Percentiles rank a stretch among this genome's conserved stretches.
Evolutionary conservation across 2,888 invertebrate genomes (phyloP).

Genomic region (Cactoblastis cactorum): DNA sequence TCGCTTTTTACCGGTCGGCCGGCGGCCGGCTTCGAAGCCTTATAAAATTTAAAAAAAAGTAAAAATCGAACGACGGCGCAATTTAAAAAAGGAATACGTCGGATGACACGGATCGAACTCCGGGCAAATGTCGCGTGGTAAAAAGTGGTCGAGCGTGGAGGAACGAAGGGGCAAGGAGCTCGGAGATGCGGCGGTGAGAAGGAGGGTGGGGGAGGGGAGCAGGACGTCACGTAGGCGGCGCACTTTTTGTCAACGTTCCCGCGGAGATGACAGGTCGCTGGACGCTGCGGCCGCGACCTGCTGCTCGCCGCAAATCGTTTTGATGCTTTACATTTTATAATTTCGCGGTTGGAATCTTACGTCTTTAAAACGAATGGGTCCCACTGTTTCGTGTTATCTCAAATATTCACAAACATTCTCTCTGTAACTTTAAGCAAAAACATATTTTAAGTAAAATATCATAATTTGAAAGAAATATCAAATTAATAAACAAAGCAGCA

Average conservation of each 20-base stretch:
- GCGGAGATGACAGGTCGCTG: constrained; percentile 78
- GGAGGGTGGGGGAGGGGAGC: constrained; percentile 39
- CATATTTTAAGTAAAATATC: no score
- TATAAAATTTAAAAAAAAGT: constrained; percentile 74
- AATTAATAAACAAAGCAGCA: no score
- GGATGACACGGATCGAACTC: constrained; percentile 80
- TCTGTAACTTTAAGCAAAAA: no score
- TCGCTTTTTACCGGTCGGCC: constrained; percentile 72
- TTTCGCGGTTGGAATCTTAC: neutral
- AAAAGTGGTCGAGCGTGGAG: constrained; percentile 71
- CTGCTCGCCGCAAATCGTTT: constrained; percentile 42
- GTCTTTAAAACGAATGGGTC: neutral
- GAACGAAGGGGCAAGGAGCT: constrained; percentile 32
- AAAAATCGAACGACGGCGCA: constrained; percentile 71
- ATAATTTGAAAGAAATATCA: no score
- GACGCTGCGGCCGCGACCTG: constrained; percentile 65
- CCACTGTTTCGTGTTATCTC: no score
- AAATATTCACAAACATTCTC: neutral
- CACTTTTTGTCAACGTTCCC: constrained; percentile 79
- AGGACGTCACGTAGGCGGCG: constrained; percentile 78
- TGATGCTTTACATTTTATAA: constrained; percentile 55
- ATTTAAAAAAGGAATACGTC: constrained; percentile 79
- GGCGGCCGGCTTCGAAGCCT: constrained; percentile 63
- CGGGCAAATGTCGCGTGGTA: constrained; percentile 79
- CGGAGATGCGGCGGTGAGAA: constrained; percentile 23